Conservation (phyloP, 1,140 invertebrate genomes). For the Epicauta chinensis region DNA sequence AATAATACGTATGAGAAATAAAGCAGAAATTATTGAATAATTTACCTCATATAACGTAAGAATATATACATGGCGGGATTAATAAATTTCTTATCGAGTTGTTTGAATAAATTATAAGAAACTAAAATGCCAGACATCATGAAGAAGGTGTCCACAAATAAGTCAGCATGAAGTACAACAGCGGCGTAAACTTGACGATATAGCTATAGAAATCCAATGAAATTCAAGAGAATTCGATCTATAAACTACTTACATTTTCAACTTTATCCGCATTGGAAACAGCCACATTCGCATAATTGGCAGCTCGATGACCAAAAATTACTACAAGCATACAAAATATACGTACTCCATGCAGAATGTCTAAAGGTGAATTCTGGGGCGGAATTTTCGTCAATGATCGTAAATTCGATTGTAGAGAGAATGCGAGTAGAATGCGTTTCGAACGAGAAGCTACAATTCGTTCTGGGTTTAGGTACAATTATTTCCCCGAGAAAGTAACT, state of each 20-base stretch:
- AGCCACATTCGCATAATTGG: conserved; percentile 46
- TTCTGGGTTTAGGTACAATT: background rate
- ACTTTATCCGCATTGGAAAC: conserved; percentile 47
- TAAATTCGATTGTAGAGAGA: conserved; percentile 46
- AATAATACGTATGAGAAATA: too few species aligned
- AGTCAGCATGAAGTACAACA: conserved; percentile 50
- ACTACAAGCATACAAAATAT: conserved; percentile 48
- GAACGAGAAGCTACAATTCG: conserved; percentile 40
- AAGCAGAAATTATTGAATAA: too few species aligned
- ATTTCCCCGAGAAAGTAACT: conserved; percentile 16
- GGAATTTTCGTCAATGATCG: conserved; percentile 40
- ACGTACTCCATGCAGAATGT: conserved; percentile 48
- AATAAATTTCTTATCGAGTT: conserved; percentile 42
- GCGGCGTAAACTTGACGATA: conserved; percentile 36
- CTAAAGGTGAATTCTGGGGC: conserved; percentile 42
- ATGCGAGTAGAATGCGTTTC: conserved; percentile 41
- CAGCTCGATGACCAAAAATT: conserved; percentile 47
- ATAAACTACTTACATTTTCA: conserved; percentile 47
- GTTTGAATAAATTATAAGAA: conserved; percentile 46
- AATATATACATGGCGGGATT: conserved; percentile 46
- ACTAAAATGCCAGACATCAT: conserved; percentile 53
- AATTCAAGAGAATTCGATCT: too few species aligned
- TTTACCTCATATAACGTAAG: conserved; percentile 50
- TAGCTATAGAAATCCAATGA: conserved; percentile 29
- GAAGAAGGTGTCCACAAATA: conserved; percentile 62